Percentiles rank a stretch among this genome's conserved stretches.
These are phyloP conservation scores for Emydoidea blandingii DNA, from an alignment of 2,797 vertebrate species.

Conservation along the genomic window DNA sequence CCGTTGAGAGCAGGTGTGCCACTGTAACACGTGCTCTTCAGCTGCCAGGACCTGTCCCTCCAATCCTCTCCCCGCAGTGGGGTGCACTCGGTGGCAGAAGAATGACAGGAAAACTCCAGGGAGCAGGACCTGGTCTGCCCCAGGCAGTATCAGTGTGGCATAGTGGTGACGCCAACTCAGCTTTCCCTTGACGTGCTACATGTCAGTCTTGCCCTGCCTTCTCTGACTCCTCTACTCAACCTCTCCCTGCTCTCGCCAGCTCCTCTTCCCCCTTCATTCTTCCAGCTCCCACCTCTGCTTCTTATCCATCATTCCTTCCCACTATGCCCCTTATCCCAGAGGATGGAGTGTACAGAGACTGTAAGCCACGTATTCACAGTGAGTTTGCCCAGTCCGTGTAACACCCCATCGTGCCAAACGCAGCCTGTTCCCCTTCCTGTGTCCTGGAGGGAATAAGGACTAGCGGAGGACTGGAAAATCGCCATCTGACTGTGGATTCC, in stretches of 20 bases:
- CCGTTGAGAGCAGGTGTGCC: neutral
- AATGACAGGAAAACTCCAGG: neutral
- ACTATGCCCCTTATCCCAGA: neutral
- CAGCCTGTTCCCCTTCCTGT: neutral
- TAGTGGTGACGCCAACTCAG: no score
- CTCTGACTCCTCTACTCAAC: neutral
- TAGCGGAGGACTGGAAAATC: neutral
- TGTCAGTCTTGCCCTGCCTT: neutral
- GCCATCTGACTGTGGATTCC: neutral
- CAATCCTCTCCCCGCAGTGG: neutral
- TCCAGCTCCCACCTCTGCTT: neutral
- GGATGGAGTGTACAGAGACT: neutral
- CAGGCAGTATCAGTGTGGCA: neutral
- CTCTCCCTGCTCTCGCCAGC: neutral
- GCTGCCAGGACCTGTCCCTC: neutral
- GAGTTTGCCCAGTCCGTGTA: neutral
- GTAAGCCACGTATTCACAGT: neutral
- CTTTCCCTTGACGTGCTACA: neutral
- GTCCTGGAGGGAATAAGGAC: neutral
- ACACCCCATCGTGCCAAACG: neutral
- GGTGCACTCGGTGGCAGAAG: neutral
- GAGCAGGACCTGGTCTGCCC: neutral
- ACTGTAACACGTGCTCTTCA: neutral
- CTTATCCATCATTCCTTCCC: neutral
- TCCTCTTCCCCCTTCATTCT: neutral